Base-by-base conservation (phyloP, 2,888 invertebrate species). In the Drosophila imparisetae region DNA sequence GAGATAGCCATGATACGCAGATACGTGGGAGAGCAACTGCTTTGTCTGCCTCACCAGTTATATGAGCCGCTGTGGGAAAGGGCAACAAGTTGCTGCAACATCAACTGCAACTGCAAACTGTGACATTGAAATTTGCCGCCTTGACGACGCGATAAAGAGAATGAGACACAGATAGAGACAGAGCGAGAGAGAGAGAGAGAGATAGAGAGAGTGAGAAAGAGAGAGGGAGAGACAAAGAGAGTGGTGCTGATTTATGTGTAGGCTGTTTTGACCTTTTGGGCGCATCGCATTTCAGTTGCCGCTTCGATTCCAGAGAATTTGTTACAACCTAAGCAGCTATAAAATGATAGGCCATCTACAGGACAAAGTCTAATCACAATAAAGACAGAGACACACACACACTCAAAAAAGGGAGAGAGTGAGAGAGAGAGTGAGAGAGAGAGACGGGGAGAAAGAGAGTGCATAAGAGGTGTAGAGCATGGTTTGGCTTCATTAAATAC, bases 401-500 rank as follows among this genome's bases (percentile, higher is more conserved):
- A 40, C 40, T 4, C n/a, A 10, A 40, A 4, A 38, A 15, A 21
- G 29, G 34, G 50, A 38, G 24, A 27, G 24, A 34, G 36, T 30
- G 30, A 13, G 29, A 21, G 52, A 15, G 21, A 11, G 49, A 29
- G 15, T 5, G 4, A 3, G 34, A 11, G 49, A 29, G 15, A 7
- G 4, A 3, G 34, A 11, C 30, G 7, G 11, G 4, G 57, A 24
- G 34, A 11, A 10, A n/a, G 49, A 18, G 45, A 21, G 7, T 21
- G 45, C 45, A 21, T 13, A 10, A 7, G 15, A 48, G 42, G 30
- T 8, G 50, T 21, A 29, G 29, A 42, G 42, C 34, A 42, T 29
- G 27, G 59, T 34, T 66, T 78, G 45, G 63, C 40, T 86, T 83
- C 83, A 83, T 88, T 88, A 86, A 83, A 78, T 83, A 61, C 87